Percentiles rank a stretch among this genome's conserved stretches.
Evolutionary conservation across 1,140 invertebrate genomes (phyloP).

Genomic region (Chrysomallon squamiferum): DNA sequence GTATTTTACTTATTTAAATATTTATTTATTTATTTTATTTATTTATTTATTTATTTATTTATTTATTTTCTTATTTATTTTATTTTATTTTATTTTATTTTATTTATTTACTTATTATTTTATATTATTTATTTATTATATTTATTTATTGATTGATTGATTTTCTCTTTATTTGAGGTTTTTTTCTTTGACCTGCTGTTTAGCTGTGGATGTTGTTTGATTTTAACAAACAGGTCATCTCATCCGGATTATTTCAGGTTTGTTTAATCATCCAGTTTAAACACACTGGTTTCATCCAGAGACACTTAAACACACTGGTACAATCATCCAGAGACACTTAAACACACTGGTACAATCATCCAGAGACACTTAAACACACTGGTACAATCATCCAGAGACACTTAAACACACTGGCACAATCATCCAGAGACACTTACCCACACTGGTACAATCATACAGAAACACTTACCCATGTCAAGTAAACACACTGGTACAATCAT

Average conservation of each 20-base stretch:
- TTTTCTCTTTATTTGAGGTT: no score
- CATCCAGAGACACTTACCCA: not conserved
- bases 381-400: not conserved
- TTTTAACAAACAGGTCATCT: slow-evolving; percentile 86
- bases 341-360: not conserved
- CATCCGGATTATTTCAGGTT: slow-evolving; percentile 67
- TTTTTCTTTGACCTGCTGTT: slow-evolving; percentile 85
- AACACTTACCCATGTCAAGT: no score
- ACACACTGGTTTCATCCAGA: not conserved
- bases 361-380: not conserved
- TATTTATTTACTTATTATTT: no score
- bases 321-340: not conserved
- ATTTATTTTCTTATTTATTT: no score
- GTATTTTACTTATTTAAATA: no score
- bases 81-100: no score
- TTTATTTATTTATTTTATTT: no score
- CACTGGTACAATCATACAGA: not conserved
- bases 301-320: not conserved
- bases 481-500: no score
- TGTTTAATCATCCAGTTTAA: not conserved
- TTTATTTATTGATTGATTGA: no score
- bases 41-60: no score
- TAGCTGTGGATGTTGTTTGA: slow-evolving; percentile 97
- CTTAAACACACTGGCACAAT: not conserved
- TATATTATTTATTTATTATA: no score